phyloP scores from a whole-genome alignment of 2,888 invertebrate species.

The Carterocephalus palaemon region DNA sequence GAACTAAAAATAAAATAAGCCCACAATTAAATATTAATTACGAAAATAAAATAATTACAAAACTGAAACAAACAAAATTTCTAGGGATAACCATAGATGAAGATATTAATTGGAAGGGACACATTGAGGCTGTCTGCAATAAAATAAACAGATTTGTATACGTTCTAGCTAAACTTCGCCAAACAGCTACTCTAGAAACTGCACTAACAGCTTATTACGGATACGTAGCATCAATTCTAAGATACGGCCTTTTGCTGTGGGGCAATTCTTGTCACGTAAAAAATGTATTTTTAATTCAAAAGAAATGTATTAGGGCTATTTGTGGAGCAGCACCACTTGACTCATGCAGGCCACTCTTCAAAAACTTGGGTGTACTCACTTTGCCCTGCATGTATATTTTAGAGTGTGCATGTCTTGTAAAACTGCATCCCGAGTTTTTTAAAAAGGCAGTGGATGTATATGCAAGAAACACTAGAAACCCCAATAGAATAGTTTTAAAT shows the following conservation, averaged over 20 bases:
- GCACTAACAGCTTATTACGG: constrained; percentile 16
- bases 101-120: background rate
- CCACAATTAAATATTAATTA: background rate
- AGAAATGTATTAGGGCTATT: constrained; percentile 9
- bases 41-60: background rate
- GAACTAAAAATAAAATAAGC: background rate
- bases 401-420: background rate
- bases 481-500: too few species aligned
- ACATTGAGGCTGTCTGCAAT: background rate
- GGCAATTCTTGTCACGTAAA: constrained; percentile 8
- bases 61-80: background rate
- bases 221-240: constrained; percentile 11
- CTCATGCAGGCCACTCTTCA: constrained; percentile 8
- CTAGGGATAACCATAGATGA: background rate
- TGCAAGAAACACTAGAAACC: too few species aligned
- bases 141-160: constrained; percentile 5
- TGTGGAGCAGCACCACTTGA: constrained; percentile 8
- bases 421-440: constrained; percentile 5
- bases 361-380: background rate
- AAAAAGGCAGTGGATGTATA: background rate
- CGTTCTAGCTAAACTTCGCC: background rate
- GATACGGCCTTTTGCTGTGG: constrained; percentile 10
- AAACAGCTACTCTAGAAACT: background rate
- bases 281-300: constrained; percentile 6
- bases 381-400: constrained; percentile 5